Evolutionary conservation across 2,888 invertebrate genomes (phyloP), one percentile per base, ranked within the genome.

Genomic region (Aplocera efformata): DNA sequence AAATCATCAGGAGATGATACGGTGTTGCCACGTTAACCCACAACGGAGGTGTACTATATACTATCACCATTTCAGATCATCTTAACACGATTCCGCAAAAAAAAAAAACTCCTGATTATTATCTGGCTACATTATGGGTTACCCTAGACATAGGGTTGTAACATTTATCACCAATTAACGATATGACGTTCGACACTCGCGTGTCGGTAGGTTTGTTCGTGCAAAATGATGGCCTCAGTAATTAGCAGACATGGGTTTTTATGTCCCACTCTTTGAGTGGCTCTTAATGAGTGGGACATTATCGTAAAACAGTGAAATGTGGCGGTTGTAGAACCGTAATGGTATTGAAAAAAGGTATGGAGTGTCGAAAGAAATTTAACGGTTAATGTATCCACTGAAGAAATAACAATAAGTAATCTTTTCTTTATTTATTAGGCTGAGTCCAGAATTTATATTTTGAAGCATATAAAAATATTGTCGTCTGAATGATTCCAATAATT

Each of bases 171-270:
- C 51, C 56, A 58, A 61, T 58, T 55, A 58, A 51, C 57, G 39
- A 47, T 42, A 48, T 42, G 46, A 48, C 49, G 59, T 55, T 55
- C 53, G 55, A 56, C 54, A 54, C 46, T 50, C 47, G 50, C 48
- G 53, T 56, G 49, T 39, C 50, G 28, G 32, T 47, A 32, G 42
- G 50, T 45, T 48, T 35, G 43, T 46, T 52, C 52, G 26, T 43
- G 42, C 44, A 48, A 48, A 58, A 50, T 58, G 58, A 58, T 53
- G 50, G 52, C 52, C 44, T 42, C 48, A 53, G 56, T 68, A 66
- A 71, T 67, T 64, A 61, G 49, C 44, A 58, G 58, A 69, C 66
- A 61, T 54, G 53, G 56, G 56, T 61, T 52, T 68, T 63, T 66
- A 67, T 60, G 62, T 53, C 49, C 53, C 60, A 62, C 51, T 42